These are phyloP conservation scores for Limnephilus marmoratus DNA, from an alignment of 2,888 invertebrate genomes.

Conservation along the genomic window DNA sequence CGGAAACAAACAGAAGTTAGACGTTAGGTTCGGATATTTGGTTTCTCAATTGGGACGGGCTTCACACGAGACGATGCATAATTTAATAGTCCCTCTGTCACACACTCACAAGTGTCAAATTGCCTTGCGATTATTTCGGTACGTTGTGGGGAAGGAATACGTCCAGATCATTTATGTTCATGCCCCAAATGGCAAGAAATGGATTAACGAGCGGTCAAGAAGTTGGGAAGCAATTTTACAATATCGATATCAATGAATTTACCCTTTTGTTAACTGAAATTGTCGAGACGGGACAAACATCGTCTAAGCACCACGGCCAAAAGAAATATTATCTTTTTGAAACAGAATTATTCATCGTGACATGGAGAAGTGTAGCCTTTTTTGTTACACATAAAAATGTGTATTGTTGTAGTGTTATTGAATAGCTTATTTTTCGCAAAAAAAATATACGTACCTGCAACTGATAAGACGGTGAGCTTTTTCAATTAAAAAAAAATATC, in stretches of 20 bases:
- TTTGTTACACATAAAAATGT: no score
- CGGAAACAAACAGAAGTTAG: neutral
- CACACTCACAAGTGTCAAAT: neutral
- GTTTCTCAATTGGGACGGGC: conserved; percentile 17
- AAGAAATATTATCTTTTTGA: neutral
- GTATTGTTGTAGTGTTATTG: no score
- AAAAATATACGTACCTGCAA: no score
- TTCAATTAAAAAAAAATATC: no score
- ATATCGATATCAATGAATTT: neutral
- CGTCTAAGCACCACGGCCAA: neutral
- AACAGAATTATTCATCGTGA: neutral
- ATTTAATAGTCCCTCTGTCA: conserved; percentile 17
- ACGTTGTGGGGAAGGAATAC: neutral
- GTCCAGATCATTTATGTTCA: conserved; percentile 2
- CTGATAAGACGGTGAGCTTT: no score
- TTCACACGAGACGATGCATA: neutral
- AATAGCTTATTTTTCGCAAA: no score
- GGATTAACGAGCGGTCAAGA: neutral
- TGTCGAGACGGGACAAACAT: neutral
- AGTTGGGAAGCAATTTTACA: neutral
- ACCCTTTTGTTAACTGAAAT: neutral
- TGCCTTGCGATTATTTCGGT: neutral
- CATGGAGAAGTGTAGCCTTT: no score
- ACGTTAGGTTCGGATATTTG: neutral
- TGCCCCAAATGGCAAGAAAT: neutral